Conservation (phyloP, 2,113 vertebrate species). For the Cochlearius cochlearius region DNA sequence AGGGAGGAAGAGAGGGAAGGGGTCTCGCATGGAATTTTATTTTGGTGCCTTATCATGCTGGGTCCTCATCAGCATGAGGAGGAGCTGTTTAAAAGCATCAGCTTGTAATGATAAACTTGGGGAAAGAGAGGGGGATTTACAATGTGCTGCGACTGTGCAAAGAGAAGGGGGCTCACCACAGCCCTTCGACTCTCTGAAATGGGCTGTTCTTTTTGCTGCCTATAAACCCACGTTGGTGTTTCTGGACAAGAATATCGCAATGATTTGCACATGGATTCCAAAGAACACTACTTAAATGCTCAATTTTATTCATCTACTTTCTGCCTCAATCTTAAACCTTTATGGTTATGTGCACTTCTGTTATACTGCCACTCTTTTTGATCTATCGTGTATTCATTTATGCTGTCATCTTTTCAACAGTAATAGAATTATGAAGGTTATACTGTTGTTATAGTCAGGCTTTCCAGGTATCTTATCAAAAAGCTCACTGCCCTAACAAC, state of each 20-base stretch:
- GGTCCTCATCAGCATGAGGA: not conserved
- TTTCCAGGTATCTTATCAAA: conserved; percentile 10
- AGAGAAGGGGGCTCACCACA: not conserved
- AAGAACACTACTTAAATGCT: not conserved
- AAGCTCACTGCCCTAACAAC: not conserved
- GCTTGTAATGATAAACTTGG: not conserved
- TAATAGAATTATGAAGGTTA: not conserved
- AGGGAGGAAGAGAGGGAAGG: not conserved
- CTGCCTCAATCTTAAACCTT: not conserved
- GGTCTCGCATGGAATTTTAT: rapidly evolving
- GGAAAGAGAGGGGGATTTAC: not conserved
- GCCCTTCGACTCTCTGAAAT: not conserved
- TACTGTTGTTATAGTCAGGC: not conserved
- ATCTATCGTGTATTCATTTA: not conserved
- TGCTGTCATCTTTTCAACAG: not conserved
- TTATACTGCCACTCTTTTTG: not conserved
- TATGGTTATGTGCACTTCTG: not conserved
- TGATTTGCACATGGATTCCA: not conserved
- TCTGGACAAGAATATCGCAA: not conserved
- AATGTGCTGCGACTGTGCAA: rapidly evolving
- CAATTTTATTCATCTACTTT: not conserved
- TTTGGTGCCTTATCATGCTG: not conserved
- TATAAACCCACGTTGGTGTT: rapidly evolving
- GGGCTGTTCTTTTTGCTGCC: not conserved
- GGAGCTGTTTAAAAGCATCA: not conserved